phyloP scores from a whole-genome alignment of 2,113 vertebrate species.

The Otus sunia region DNA sequence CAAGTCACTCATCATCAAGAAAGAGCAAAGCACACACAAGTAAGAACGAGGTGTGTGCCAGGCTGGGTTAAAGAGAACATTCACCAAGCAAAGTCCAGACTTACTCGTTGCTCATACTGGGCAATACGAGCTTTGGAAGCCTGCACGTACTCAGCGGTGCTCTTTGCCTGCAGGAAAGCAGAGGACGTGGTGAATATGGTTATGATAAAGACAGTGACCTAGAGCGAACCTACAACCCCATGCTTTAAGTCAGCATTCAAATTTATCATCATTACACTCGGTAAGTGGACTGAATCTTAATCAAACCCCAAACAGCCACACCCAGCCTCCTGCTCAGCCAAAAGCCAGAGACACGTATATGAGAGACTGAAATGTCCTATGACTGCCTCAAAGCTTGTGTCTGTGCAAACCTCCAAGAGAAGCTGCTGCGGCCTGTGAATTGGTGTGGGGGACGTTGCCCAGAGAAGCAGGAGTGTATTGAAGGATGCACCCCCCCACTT shows the following conservation, averaged over 20 bases:
- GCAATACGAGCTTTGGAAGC: conserved; percentile 82
- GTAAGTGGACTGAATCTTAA: background rate
- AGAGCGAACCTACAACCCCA: background rate
- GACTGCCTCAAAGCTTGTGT: no score
- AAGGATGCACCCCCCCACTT: no score
- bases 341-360: rapidly evolving
- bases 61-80: background rate
- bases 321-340: background rate
- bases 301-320: background rate
- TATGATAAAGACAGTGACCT: background rate
- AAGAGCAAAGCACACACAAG: background rate
- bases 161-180: conserved; percentile 75
- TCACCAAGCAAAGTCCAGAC: background rate
- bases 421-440: no score
- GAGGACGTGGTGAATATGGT: rapidly evolving
- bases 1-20: background rate
- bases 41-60: background rate
- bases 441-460: no score
- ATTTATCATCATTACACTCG: background rate
- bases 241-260: background rate
- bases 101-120: conserved; percentile 82
- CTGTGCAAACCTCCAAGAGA: no score
- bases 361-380: no score
- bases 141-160: conserved; percentile 73
- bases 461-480: no score